Percentiles rank a stretch among this genome's conserved stretches.
Evolutionary conservation across 2,888 invertebrate species (phyloP).

Genomic region (Hirtodrosophila alboralis): DNA sequence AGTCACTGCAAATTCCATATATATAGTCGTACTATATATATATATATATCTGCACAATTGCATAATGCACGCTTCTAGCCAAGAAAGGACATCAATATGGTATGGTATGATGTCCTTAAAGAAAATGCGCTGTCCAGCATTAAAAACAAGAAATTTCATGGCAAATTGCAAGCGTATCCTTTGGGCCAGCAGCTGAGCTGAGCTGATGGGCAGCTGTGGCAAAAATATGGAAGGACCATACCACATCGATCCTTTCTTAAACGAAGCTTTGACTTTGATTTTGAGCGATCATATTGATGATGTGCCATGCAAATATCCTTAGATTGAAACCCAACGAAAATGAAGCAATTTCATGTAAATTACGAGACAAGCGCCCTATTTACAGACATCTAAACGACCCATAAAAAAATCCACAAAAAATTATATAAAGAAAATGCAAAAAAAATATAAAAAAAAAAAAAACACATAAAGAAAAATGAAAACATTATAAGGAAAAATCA

Average conservation of each 20-base stretch:
- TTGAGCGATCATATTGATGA: constrained; percentile 27
- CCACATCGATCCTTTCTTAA: constrained; percentile 4
- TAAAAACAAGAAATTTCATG: constrained; percentile 72
- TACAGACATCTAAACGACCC: constrained; percentile 66
- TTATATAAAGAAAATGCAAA: constrained; percentile 37
- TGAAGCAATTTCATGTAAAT: constrained; percentile 80
- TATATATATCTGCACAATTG: constrained; percentile 41
- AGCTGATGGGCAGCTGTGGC: constrained; percentile 26
- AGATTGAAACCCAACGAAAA: constrained; percentile 42
- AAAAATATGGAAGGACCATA: no score
- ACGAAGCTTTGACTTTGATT: constrained; percentile 45
- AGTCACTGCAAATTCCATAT: constrained; percentile 17
- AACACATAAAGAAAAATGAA: constrained; percentile 32
- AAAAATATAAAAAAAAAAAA: constrained; percentile 25
- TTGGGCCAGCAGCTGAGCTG: constrained; percentile 53
- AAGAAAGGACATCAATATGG: constrained; percentile 4
- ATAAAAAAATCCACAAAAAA: constrained; percentile 66
- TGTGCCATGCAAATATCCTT: constrained; percentile 23
- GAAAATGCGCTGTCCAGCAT: constrained; percentile 50
- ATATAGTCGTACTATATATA: no score
- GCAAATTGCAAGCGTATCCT: constrained; percentile 63
- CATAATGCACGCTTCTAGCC: constrained; percentile 26
- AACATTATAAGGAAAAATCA: constrained; percentile 44
- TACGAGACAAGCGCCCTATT: constrained; percentile 77
- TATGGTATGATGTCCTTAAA: neutral